Evolutionary conservation across 2,113 vertebrate species (phyloP), one percentile per base, ranked within the genome.

Genomic region (Spheniscus mendiculus): DNA sequence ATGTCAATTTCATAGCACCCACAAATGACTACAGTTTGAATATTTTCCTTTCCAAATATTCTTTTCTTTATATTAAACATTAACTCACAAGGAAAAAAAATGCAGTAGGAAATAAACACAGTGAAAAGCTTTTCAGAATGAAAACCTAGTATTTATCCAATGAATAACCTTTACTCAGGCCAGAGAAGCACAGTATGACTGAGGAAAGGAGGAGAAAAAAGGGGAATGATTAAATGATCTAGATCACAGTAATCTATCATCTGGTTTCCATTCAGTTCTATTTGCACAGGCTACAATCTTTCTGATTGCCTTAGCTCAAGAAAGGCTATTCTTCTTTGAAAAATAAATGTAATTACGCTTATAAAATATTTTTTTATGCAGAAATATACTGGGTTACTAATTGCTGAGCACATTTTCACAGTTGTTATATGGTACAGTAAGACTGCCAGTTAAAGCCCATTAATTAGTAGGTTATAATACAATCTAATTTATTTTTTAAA

Each of bases 121-220:
- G 5, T 32, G 25, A 76, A 85, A 91, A 65, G 47, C 34, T 61
- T 91, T 96, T 91, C 50, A 80, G 71, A 96, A 80, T 65, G 58
- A 94, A 94, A 93, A 95, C 16, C 16, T 62, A 80, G 26, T 77
- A 50, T 90, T 97, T 91, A 94, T 69, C 58, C 22, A 95, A 73
- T 62, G 77, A 89, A 77, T 94, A 90, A 85, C 58, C 53, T 87
- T 92, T 91, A 72, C 70, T 67, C 16, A 77, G 40, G 73, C 52
- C 85, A 83, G 44, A 83, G 56, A 79, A 91, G 42, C 70, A 83
- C 34, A 76, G 49, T 56, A 53, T 56, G 89, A 82, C 66, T 58
- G 62, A 91, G 36, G 34, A 94, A 79, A 61, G 25, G 15, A 86
- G 36, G 5, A 72, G 25, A 45, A 83, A 93, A 89, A 56, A 67